These are phyloP conservation scores for Aphis craccivora DNA, from an alignment of 1,140 invertebrate genomes.

Conservation along the genomic window DNA sequence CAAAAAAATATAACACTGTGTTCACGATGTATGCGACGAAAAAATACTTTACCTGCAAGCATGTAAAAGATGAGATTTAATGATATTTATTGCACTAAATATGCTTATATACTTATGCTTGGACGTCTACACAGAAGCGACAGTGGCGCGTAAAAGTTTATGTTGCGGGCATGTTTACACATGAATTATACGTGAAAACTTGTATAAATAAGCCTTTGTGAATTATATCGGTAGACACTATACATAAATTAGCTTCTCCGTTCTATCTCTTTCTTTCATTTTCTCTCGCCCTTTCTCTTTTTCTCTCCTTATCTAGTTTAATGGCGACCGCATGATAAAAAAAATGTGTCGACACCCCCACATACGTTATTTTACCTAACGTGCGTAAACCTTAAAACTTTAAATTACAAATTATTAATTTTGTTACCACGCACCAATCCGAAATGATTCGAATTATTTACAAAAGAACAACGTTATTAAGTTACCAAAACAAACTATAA, in stretches of 20 bases:
- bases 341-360: background rate
- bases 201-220: background rate
- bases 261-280: background rate
- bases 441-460: background rate
- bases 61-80: too few species aligned
- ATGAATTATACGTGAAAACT: background rate
- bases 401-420: constrained; percentile 7
- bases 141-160: background rate
- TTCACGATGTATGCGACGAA: too few species aligned
- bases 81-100: background rate
- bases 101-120: background rate
- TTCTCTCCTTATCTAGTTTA: background rate
- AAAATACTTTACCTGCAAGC: too few species aligned
- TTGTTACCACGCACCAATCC: background rate
- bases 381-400: background rate
- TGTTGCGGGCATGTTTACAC: background rate
- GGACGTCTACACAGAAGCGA: background rate
- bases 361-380: background rate
- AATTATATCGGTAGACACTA: background rate
- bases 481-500: background rate
- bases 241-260: background rate
- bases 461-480: background rate
- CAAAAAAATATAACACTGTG: too few species aligned
- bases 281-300: background rate
- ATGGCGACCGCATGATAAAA: background rate